Percentiles rank a stretch among this genome's conserved stretches.
Evolutionary conservation across 2,797 vertebrate genomes (phyloP).

Genomic region (Spinus olivaceus): DNA sequence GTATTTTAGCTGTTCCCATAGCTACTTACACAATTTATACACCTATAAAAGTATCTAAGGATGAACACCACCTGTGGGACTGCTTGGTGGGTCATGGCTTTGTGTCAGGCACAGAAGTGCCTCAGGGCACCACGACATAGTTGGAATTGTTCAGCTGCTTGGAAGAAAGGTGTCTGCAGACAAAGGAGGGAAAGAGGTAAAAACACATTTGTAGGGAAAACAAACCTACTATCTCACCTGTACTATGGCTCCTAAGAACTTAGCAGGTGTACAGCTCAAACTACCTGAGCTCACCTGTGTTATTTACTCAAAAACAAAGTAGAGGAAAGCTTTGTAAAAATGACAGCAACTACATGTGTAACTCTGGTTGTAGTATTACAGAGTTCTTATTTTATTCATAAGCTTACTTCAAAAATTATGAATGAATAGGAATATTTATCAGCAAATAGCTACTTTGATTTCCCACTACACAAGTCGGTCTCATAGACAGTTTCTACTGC

Average conservation of each 20-base stretch:
- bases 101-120: background rate
- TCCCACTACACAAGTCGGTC: accelerated
- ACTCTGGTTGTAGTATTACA: background rate
- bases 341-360: background rate
- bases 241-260: background rate
- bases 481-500: background rate
- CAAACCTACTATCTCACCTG: background rate
- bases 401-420: background rate
- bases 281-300: accelerated
- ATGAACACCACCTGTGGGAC: background rate
- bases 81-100: background rate
- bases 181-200: background rate
- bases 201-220: background rate
- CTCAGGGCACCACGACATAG: background rate
- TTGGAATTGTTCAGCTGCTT: background rate
- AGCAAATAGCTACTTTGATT: background rate
- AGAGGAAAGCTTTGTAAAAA: background rate
- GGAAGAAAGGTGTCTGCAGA: background rate
- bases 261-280: background rate
- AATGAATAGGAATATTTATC: background rate
- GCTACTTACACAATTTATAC: background rate
- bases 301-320: background rate
- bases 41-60: background rate
- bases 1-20: background rate
- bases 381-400: background rate